Evolutionary conservation across 2,888 invertebrate genomes (phyloP).

Genomic region (Eilema griseolum): DNA sequence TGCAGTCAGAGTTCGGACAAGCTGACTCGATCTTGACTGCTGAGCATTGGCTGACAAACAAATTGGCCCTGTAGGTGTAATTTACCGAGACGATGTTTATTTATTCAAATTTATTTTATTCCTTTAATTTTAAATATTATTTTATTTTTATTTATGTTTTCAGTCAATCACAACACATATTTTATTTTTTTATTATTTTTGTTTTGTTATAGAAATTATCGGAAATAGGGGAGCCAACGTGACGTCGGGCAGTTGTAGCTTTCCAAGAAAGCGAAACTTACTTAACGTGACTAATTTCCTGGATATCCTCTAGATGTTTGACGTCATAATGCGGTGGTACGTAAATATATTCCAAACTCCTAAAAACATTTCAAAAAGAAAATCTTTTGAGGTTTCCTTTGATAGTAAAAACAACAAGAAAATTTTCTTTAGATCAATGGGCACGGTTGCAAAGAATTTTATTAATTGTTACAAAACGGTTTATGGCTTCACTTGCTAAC

Average conservation of each 20-base stretch:
- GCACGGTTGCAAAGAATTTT: neutral
- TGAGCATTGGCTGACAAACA: no score
- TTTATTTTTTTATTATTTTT: neutral
- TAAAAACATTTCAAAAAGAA: neutral
- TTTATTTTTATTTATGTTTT: neutral
- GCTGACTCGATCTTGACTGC: no score
- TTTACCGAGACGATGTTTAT: neutral
- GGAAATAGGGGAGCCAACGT: neutral
- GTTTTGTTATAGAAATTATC: neutral
- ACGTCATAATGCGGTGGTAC: constrained; percentile 4
- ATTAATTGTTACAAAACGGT: neutral
- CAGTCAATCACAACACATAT: neutral
- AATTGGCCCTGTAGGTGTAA: neutral
- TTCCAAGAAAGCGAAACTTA: constrained; percentile 6
- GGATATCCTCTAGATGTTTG: constrained; percentile 25
- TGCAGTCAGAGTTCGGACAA: no score
- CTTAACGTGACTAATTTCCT: constrained; percentile 6
- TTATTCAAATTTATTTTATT: neutral
- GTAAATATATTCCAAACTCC: constrained; percentile 1
- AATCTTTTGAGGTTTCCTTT: neutral
- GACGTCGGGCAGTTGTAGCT: constrained; percentile 9
- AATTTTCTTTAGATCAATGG: constrained; percentile 2
- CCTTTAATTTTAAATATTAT: neutral
- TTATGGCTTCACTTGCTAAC: neutral
- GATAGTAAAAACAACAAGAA: neutral